phyloP scores from a whole-genome alignment of 2,113 vertebrate genomes.

The Podocnemis expansa region DNA sequence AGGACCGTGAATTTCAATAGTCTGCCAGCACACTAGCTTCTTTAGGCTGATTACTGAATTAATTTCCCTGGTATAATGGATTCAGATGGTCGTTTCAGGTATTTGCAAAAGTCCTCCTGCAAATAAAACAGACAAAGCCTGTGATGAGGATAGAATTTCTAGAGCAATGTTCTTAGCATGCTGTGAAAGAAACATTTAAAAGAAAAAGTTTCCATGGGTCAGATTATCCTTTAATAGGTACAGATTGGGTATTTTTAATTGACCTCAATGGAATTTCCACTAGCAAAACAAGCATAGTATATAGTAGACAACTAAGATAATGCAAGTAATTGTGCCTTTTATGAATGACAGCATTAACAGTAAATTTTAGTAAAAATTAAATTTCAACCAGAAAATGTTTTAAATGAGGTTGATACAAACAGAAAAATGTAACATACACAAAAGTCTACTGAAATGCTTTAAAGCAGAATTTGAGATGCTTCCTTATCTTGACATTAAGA shows the following conservation, averaged over 20 bases:
- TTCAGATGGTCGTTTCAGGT: background rate
- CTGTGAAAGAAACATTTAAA: background rate
- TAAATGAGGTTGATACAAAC: background rate
- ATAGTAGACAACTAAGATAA: background rate
- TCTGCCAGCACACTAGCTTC: background rate
- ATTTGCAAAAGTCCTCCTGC: conserved; percentile 19
- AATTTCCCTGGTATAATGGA: background rate
- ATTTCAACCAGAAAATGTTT: background rate
- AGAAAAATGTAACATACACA: background rate
- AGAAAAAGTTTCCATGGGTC: background rate
- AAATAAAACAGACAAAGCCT: background rate
- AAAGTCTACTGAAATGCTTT: background rate
- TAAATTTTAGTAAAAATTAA: background rate
- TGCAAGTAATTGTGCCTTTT: background rate
- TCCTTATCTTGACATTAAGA: background rate
- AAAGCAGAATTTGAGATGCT: background rate
- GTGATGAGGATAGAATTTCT: background rate
- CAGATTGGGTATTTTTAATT: background rate
- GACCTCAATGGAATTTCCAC: background rate
- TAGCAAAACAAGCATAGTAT: background rate
- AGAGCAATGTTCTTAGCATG: background rate
- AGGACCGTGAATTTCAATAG: background rate
- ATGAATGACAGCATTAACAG: background rate
- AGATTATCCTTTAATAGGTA: background rate
- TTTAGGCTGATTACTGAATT: background rate